A percentile compares a stretch with the other conserved stretches of the same genome.
Evolutionary conservation across 1,140 invertebrate species (phyloP).

Genomic region (Saccostrea glomerata): DNA sequence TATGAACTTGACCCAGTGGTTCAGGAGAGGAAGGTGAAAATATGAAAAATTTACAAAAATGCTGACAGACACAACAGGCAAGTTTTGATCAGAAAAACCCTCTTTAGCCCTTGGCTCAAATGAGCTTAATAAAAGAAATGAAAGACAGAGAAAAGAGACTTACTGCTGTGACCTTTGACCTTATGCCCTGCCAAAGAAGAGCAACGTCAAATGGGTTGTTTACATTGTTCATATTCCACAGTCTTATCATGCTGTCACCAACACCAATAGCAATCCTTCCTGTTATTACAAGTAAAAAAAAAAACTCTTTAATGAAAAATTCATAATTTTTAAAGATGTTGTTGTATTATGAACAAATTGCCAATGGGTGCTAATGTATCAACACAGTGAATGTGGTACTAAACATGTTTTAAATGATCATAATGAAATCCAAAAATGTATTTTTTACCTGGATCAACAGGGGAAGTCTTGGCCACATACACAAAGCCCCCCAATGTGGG

Average conservation of each 20-base stretch:
- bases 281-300: slow-evolving; percentile 46
- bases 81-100: too few species aligned
- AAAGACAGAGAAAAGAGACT: slow-evolving; percentile 64
- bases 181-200: slow-evolving; percentile 85
- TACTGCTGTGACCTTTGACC: slow-evolving; percentile 85
- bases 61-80: too few species aligned
- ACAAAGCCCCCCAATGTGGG: slow-evolving; percentile 85
- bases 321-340: too few species aligned
- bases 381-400: too few species aligned
- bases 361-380: too few species aligned
- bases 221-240: slow-evolving; percentile 84
- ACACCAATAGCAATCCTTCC: slow-evolving; percentile 83
- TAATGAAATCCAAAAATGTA: too few species aligned
- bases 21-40: too few species aligned
- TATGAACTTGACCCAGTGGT: too few species aligned
- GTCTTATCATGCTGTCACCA: slow-evolving; percentile 85
- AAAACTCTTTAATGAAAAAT: background rate
- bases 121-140: background rate
- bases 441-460: slow-evolving; percentile 84
- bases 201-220: slow-evolving; percentile 78
- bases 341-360: too few species aligned
- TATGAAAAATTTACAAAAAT: too few species aligned
- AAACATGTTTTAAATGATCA: too few species aligned
- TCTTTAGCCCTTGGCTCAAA: too few species aligned
- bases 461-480: slow-evolving; percentile 84